Conservation (phyloP, 2,888 invertebrate genomes). For the Alentia gelatinosa region DNA sequence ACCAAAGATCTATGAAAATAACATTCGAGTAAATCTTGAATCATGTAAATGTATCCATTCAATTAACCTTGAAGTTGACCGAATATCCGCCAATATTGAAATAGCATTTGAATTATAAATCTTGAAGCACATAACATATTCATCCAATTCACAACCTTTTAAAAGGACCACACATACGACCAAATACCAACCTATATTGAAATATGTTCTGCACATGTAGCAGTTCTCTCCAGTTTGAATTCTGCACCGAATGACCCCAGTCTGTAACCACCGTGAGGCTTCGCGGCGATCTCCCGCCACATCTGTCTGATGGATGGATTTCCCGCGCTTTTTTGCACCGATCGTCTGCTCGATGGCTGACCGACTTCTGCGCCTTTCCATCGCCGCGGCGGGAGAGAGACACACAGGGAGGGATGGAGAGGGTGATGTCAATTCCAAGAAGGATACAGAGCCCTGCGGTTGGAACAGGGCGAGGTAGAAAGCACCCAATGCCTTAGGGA, state of each 20-base stretch:
- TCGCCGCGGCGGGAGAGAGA: neutral
- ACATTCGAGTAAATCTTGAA: too few relatives aligned
- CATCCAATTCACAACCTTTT: too few relatives aligned
- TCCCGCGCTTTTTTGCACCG: slow-evolving; percentile 19
- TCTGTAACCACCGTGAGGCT: neutral
- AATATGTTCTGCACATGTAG: neutral
- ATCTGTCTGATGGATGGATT: slow-evolving; percentile 1
- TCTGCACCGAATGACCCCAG: neutral
- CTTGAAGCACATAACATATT: too few relatives aligned
- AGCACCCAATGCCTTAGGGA: neutral
- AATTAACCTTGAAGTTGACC: too few relatives aligned
- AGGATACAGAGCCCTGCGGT: neutral
- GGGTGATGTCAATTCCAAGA: neutral
- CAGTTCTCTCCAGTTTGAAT: neutral
- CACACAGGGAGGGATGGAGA: neutral
- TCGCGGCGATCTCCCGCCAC: neutral
- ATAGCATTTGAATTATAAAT: too few relatives aligned
- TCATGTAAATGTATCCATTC: too few relatives aligned
- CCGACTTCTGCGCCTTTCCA: neutral
- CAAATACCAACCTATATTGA: too few relatives aligned
- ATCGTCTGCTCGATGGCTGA: slow-evolving; percentile 22
- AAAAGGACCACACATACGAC: too few relatives aligned
- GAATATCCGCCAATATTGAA: too few relatives aligned
- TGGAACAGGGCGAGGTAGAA: neutral
- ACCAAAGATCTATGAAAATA: too few relatives aligned